Base-by-base conservation (phyloP, 1,140 invertebrate species). In the Caenorhabditis inopinata region DNA sequence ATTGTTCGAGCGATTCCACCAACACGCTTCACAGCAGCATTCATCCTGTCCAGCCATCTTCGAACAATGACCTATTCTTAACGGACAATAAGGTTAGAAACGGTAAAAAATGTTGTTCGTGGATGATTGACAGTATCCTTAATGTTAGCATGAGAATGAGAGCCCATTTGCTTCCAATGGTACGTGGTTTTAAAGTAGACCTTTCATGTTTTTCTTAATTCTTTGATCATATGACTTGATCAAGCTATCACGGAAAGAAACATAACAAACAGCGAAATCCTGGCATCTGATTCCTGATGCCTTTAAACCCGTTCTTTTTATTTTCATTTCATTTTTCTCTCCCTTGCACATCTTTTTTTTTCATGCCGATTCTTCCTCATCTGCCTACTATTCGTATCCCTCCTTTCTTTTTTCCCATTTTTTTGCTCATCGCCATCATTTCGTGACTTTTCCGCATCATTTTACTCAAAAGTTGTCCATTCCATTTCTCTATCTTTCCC, bases 391-490 rank as follows among this genome's bases (percentile, higher is more conserved):
- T 16, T 27, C n/a, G 35, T 32, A n/a, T 68, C 38, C 38, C 58
- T 38, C 38, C n/a, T 62, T 21, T 62, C 32, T 21, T 68, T 68
- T 29, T 53, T 53, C 16, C 12, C 6, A 16, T 58, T 32, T 58
- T 58, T 58, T 3, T 68, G 58, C 58, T 68, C 58, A 68, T 68
- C 58, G 38, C 38, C 58, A 68, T 68, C 58, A 68, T 68, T 32
- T 29, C 32, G 29, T 68, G 58, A 68, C 58, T 68, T 68, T 68
- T 68, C 58, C 58, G 58, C 58, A 29, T 38, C 58, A 68, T 68
- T 38, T 68, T 68, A 68, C 58, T 68, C 58, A 68, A 58, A 58
- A 68, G 58, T 68, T 68, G 29, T 32, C 58, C 58, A n/a, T 68
- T 21, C n/a, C n/a, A n/a, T n/a, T n/a, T n/a, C n/a, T 62, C 32